Conservation (phyloP, 2,113 vertebrate genomes). For the Silurus glanis region DNA sequence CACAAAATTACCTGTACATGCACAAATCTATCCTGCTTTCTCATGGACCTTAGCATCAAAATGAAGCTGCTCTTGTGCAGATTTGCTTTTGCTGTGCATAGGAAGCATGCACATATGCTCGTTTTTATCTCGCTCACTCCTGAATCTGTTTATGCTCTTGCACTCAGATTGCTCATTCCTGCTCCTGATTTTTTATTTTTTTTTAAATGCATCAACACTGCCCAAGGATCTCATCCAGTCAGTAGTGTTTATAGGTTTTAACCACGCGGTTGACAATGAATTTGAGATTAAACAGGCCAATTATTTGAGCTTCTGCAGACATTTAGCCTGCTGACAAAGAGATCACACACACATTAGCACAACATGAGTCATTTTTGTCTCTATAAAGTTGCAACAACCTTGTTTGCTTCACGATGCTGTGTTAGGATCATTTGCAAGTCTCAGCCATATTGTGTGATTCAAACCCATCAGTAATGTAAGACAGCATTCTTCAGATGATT, state of each 20-base stretch:
- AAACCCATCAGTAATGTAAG: constrained; percentile 14
- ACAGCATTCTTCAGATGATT: neutral
- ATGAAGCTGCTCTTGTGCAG: neutral
- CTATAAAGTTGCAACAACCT: neutral
- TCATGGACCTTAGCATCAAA: neutral
- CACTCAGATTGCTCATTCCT: neutral
- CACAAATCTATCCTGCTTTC: neutral
- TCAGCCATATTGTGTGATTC: constrained; percentile 8
- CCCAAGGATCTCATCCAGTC: neutral
- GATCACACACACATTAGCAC: constrained; percentile 3
- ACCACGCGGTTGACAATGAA: neutral
- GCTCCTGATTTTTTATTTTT: neutral
- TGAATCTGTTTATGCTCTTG: neutral
- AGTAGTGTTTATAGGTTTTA: neutral
- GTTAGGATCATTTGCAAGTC: constrained; percentile 3
- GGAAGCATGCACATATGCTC: neutral
- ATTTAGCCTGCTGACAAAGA: neutral
- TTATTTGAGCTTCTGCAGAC: constrained; percentile 2
- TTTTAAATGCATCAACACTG: neutral
- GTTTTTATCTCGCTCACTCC: neutral
- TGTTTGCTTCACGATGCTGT: constrained; percentile 5
- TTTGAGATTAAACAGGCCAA: neutral
- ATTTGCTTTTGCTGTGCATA: neutral
- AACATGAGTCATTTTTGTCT: neutral
- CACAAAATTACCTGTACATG: neutral